Evolutionary conservation across 2,113 vertebrate genomes (phyloP).

Genomic region (Pangasianodon hypophthalmus): DNA sequence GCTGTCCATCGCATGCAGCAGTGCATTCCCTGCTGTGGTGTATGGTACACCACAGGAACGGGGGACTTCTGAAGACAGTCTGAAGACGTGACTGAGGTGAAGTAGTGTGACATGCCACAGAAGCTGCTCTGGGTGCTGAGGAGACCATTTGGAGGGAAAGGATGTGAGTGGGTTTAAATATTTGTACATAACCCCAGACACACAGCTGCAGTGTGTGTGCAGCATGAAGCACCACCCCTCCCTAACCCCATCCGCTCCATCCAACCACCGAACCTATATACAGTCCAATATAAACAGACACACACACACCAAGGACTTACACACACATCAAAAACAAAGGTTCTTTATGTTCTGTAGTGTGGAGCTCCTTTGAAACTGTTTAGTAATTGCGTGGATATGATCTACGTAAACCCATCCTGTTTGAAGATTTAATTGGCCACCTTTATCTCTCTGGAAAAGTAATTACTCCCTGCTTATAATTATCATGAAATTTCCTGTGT

Average conservation of each 20-base stretch:
- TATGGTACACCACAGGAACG: not conserved
- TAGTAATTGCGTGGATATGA: constrained; percentile 8
- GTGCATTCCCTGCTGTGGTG: not conserved
- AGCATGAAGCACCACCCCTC: constrained; percentile 59
- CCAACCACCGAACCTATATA: constrained; percentile 63
- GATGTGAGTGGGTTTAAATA: constrained; percentile 58
- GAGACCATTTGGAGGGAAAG: constrained; percentile 50
- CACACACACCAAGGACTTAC: constrained; percentile 16
- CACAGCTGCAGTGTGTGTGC: constrained; percentile 69
- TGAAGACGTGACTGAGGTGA: constrained; percentile 4
- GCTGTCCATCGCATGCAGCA: not conserved
- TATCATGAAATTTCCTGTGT: constrained; percentile 64
- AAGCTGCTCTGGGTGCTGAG: constrained; percentile 41
- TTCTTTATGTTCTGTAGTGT: constrained; percentile 34
- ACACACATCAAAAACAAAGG: constrained; percentile 46
- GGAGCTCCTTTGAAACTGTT: constrained; percentile 9
- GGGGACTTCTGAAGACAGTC: constrained; percentile 14
- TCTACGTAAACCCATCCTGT: constrained; percentile 14
- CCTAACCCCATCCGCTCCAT: constrained; percentile 68
- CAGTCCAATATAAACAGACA: constrained; percentile 52
- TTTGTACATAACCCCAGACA: constrained; percentile 60
- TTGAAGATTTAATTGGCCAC: constrained; percentile 54
- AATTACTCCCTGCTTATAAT: constrained; percentile 60
- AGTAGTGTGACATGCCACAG: constrained; percentile 42
- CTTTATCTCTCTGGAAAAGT: constrained; percentile 62